Percentiles rank a stretch among this genome's conserved stretches.
Evolutionary conservation across 2,888 invertebrate species (phyloP).

Genomic region (Scaptomyza polygonia): DNA sequence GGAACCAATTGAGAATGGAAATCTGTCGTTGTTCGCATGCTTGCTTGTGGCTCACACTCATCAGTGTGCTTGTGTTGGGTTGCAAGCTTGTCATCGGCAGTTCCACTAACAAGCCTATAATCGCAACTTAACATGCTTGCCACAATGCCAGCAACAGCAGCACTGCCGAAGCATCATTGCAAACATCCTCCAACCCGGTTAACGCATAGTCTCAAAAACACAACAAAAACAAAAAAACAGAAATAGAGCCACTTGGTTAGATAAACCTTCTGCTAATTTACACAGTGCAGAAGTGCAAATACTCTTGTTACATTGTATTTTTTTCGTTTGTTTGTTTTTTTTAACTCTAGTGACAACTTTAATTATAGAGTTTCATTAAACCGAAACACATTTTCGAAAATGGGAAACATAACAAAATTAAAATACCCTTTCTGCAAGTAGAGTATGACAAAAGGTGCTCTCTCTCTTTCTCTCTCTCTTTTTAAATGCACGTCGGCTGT

Average conservation of each 20-base stretch:
- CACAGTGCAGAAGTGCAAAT: neutral
- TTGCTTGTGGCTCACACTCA: constrained; percentile 32
- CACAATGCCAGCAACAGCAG: constrained; percentile 30
- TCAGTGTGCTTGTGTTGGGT: constrained; percentile 13
- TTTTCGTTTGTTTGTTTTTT: too few relatives aligned
- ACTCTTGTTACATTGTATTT: neutral
- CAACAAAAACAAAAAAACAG: neutral
- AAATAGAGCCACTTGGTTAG: neutral
- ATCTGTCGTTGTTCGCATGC: constrained; percentile 47
- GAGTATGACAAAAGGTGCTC: constrained; percentile 18
- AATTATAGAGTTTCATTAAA: neutral
- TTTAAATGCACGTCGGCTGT: constrained; percentile 18
- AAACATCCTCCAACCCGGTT: constrained; percentile 78
- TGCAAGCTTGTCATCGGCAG: constrained; percentile 51
- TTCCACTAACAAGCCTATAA: constrained; percentile 79
- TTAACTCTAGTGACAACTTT: neutral
- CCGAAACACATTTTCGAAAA: too few relatives aligned
- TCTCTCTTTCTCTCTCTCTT: neutral
- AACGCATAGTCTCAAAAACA: constrained; percentile 45
- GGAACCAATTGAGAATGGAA: constrained; percentile 77
- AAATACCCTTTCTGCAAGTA: constrained; percentile 10
- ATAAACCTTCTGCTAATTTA: neutral
- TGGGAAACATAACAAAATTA: neutral
- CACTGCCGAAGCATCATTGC: constrained; percentile 70
- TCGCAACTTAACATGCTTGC: constrained; percentile 80